Conservation (phyloP, 35 echinoderm and acorn worm species). For the Eucidaris tribuloides region DNA sequence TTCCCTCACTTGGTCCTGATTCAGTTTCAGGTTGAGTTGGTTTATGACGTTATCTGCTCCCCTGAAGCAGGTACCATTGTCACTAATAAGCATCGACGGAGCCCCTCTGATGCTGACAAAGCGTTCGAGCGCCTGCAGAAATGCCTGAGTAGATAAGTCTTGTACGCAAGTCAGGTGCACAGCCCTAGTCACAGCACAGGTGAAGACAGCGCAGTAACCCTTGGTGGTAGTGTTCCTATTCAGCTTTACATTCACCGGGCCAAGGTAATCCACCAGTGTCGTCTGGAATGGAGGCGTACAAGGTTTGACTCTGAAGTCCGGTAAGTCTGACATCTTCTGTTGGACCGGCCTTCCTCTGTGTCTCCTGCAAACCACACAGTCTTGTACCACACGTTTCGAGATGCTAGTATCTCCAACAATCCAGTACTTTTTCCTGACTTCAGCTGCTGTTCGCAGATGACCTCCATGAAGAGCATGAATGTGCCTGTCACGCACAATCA, state of each 20-base stretch:
- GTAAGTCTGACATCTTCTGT: conserved; percentile 38
- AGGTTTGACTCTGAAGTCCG: conserved; percentile 24
- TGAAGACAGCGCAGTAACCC: conserved; percentile 76
- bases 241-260: conserved; percentile 70
- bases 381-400: background rate
- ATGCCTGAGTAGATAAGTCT: conserved; percentile 66
- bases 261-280: conserved; percentile 71
- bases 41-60: conserved; percentile 63
- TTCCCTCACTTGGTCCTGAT: conserved; percentile 24
- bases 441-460: conserved; percentile 38
- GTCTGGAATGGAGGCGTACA: conserved; percentile 59
- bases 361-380: conserved; percentile 24
- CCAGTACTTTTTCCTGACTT: conserved; percentile 44
- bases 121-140: conserved; percentile 69
- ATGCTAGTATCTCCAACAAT: conserved; percentile 7
- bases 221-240: conserved; percentile 72
- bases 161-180: conserved; percentile 73
- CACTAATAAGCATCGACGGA: conserved; percentile 47
- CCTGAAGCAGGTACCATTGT: conserved; percentile 75
- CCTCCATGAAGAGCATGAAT: conserved; percentile 44
- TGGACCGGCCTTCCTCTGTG: conserved; percentile 31
- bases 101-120: conserved; percentile 76
- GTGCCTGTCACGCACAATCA: conserved; percentile 57
- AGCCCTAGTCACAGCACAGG: conserved; percentile 73
- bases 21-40: conserved; percentile 59